Percentiles rank a stretch among this genome's conserved stretches.
phyloP scores from a whole-genome alignment of 2,113 vertebrate species.

The Ciconia boyciana region DNA sequence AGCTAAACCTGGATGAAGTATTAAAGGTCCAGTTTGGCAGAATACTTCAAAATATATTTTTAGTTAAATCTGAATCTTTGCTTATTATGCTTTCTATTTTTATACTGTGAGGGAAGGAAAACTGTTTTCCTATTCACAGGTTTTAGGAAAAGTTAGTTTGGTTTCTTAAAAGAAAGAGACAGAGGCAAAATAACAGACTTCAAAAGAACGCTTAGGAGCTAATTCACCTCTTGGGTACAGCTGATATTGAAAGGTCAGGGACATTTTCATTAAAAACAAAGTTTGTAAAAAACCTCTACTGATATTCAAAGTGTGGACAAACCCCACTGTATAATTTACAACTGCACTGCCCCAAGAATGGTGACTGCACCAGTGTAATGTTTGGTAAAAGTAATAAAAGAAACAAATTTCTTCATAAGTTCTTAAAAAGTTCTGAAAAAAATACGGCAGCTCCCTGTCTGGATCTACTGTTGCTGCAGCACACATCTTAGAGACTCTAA shows the following conservation, averaged over 20 bases:
- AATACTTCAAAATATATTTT: background rate
- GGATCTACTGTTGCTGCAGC: background rate
- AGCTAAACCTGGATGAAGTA: background rate
- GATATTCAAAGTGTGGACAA: background rate
- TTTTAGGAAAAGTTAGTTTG: background rate
- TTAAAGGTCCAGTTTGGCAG: background rate
- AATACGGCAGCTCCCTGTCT: background rate
- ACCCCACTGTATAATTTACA: background rate
- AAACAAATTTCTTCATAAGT: background rate
- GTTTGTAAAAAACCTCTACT: background rate
- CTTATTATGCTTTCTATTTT: background rate
- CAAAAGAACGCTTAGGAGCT: background rate
- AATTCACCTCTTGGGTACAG: background rate
- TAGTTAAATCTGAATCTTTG: background rate
- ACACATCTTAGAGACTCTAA: background rate
- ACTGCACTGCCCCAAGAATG: background rate
- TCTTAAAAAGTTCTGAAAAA: background rate
- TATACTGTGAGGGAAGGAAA: background rate
- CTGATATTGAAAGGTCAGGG: background rate
- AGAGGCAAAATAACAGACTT: background rate
- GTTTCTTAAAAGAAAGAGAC: background rate
- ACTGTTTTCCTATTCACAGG: background rate
- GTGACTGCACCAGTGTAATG: accelerated
- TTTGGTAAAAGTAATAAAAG: background rate
- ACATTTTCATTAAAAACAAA: background rate